A percentile compares a stretch with the other conserved stretches of the same genome.
Conservation (phyloP, 2,113 vertebrate species). For the Periophthalmodon schlosseri region DNA sequence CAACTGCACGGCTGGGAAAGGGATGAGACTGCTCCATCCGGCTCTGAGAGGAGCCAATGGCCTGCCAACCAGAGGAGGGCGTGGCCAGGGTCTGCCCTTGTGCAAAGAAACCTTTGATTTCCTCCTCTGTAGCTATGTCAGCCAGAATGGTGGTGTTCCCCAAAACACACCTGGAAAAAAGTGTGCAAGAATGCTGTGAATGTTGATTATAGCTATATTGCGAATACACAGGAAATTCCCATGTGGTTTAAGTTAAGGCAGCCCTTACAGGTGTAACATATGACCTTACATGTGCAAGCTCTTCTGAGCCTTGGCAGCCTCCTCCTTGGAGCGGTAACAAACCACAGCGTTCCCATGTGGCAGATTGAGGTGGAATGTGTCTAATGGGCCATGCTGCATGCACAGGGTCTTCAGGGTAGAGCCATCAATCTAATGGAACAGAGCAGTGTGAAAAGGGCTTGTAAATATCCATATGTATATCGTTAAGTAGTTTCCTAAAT, state of each 20-base stretch:
- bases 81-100: slow-evolving; percentile 98
- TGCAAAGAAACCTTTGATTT: slow-evolving; percentile 99
- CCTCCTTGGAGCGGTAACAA: slow-evolving; percentile 98
- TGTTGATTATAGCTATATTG: not conserved
- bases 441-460: not conserved
- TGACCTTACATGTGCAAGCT: slow-evolving; percentile 98
- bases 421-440: slow-evolving; percentile 87
- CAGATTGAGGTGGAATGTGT: slow-evolving; percentile 99
- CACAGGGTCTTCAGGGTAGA: slow-evolving; percentile 99
- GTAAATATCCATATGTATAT: not conserved
- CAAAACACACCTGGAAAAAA: slow-evolving; percentile 91
- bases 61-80: slow-evolving; percentile 93
- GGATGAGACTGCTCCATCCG: slow-evolving; percentile 91
- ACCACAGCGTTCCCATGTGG: slow-evolving; percentile 96
- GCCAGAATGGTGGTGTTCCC: slow-evolving; percentile 99
- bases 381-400: slow-evolving; percentile 99
- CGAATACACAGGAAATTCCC: not conserved
- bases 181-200: not conserved
- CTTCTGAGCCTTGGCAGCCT: slow-evolving; percentile 99
- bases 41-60: slow-evolving; percentile 90
- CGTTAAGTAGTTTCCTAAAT: not conserved
- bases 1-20: slow-evolving; percentile 88
- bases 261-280: not conserved
- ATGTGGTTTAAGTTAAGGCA: not conserved
- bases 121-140: slow-evolving; percentile 99